These are phyloP conservation scores for Mesochorus sp. DNA, from an alignment of 2,888 invertebrate species.

Conservation along the genomic window DNA sequence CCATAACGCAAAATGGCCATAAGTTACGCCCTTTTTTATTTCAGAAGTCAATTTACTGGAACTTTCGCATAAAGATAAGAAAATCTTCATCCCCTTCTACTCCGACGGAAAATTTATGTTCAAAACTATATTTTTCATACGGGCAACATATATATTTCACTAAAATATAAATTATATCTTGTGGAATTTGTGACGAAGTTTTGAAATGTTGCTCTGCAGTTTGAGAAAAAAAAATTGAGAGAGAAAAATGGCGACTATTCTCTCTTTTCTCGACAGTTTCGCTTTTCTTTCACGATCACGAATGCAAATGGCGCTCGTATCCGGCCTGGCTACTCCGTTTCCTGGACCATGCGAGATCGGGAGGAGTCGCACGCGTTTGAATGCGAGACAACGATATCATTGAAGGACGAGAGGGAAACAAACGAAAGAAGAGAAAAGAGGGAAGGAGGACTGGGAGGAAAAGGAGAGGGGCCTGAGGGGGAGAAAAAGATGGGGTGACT, in stretches of 20 bases:
- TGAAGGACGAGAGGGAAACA: no score
- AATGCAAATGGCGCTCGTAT: conserved; percentile 80
- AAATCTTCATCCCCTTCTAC: no score
- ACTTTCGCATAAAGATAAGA: conserved; percentile 75
- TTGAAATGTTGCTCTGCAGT: neutral
- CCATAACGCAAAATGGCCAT: neutral
- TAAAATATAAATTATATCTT: conserved; percentile 1
- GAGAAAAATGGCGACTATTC: conserved; percentile 34
- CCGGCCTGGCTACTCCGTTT: conserved; percentile 72
- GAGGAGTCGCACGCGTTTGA: conserved; percentile 16
- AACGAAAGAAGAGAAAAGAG: no score
- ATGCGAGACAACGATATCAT: no score
- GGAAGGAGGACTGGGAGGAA: no score
- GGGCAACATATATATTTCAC: no score
- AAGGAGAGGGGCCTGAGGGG: conserved; percentile 29
- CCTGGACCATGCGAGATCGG: conserved; percentile 66
- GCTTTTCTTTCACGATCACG: conserved; percentile 76
- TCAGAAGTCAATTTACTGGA: conserved; percentile 2
- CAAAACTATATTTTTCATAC: no score
- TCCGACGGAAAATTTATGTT: conserved; percentile 61
- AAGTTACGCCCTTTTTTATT: neutral
- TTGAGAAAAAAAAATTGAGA: conserved; percentile 10
- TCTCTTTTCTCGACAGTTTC: conserved; percentile 66
- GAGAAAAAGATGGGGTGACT: conserved; percentile 49
- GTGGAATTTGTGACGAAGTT: conserved; percentile 2